These are phyloP conservation scores for Rhizoglyphus robini DNA, from an alignment of 1,140 invertebrate genomes.

Conservation along the genomic window DNA sequence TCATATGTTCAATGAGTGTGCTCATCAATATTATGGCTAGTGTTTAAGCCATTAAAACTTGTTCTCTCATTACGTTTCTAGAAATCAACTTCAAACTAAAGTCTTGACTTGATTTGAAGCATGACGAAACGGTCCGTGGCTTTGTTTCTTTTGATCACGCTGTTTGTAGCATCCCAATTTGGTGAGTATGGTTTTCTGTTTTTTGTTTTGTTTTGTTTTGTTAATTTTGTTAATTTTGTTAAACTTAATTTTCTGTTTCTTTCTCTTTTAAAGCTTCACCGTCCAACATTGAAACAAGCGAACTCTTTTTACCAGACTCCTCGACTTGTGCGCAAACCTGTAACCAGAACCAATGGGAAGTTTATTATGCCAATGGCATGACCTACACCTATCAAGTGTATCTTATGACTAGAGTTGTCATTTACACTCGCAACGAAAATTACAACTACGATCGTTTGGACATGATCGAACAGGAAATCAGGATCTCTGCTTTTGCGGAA, in stretches of 20 bases:
- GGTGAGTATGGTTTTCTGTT: no score
- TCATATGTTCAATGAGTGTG: no score
- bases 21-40: no score
- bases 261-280: not conserved
- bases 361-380: not conserved
- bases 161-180: no score
- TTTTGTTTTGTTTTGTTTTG: not conserved
- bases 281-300: no score
- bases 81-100: no score
- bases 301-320: not conserved
- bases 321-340: not conserved
- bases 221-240: not conserved
- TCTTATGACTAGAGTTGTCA: not conserved
- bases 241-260: not conserved
- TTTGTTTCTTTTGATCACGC: no score
- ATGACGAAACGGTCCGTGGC: no score
- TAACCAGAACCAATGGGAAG: not conserved
- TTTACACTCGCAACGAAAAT: not conserved
- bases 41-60: no score
- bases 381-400: conserved; percentile 16
- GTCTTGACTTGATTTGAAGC: no score
- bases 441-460: not conserved
- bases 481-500: conserved; percentile 3
- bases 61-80: no score
- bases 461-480: not conserved